A percentile compares a stretch with the other conserved stretches of the same genome.
Evolutionary conservation across 2,888 invertebrate genomes (phyloP).

Genomic region (Diloba caeruleocephala): DNA sequence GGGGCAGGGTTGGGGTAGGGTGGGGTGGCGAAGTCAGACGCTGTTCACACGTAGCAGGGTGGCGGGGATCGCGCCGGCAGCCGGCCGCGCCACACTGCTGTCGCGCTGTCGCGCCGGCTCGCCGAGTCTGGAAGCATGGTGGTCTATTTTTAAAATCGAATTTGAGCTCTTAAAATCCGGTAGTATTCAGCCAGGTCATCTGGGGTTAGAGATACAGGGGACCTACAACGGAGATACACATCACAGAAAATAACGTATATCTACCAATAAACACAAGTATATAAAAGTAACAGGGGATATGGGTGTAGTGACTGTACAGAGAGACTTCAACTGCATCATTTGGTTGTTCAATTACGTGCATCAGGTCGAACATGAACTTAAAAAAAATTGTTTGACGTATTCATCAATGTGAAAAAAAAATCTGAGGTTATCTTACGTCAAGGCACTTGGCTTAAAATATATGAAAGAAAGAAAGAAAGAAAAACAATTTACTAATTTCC

Average conservation of each 20-base stretch:
- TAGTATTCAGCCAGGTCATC: constrained; percentile 46
- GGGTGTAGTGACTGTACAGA: constrained; percentile 14
- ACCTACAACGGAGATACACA: constrained; percentile 16
- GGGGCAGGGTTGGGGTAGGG: constrained; percentile 57
- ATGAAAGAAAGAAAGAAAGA: too few species aligned
- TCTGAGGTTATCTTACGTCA: too few species aligned
- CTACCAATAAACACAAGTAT: constrained; percentile 19
- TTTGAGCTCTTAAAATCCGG: constrained; percentile 23
- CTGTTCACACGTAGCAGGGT: constrained; percentile 77
- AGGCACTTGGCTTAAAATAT: too few species aligned
- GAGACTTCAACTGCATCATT: constrained; percentile 16
- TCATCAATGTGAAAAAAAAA: too few species aligned
- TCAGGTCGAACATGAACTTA: too few species aligned
- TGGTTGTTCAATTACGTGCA: too few species aligned
- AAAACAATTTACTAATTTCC: too few species aligned
- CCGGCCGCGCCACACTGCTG: constrained; percentile 77
- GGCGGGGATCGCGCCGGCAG: constrained; percentile 80
- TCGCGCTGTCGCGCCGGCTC: constrained; percentile 70
- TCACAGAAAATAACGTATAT: constrained; percentile 20
- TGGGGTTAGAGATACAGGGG: constrained; percentile 24
- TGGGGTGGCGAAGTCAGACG: constrained; percentile 43
- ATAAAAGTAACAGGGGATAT: constrained; percentile 7
- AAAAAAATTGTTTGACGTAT: too few species aligned
- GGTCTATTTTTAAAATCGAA: constrained; percentile 35
- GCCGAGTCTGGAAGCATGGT: constrained; percentile 76